A percentile compares a stretch with the other conserved stretches of the same genome.
Conservation (phyloP, 1,140 invertebrate species). For the Neodiprion pinetum region DNA sequence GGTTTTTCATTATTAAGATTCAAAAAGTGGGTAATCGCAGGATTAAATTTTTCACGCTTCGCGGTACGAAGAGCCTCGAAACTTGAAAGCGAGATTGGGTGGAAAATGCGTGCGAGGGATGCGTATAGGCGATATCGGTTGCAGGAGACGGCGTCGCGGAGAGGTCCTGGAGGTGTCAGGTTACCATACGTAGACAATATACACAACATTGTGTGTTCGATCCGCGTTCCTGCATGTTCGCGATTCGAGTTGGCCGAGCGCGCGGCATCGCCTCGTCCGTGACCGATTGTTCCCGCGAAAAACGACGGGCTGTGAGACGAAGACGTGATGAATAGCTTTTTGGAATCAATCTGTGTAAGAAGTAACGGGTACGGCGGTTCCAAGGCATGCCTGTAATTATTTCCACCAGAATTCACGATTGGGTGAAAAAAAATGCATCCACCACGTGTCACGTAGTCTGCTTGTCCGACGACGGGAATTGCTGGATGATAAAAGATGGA, state of each 20-base stretch:
- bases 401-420: background rate
- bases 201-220: background rate
- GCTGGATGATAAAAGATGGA: background rate
- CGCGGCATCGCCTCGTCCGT: background rate
- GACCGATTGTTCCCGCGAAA: background rate
- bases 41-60: too few species aligned
- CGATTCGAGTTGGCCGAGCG: background rate
- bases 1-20: too few species aligned
- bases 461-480: background rate
- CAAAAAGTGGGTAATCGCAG: too few species aligned
- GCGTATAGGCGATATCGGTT: background rate
- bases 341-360: constrained; percentile 2
- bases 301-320: background rate
- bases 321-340: constrained; percentile 4
- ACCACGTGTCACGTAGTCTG: constrained; percentile 1
- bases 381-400: background rate
- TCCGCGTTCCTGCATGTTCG: constrained; percentile 6
- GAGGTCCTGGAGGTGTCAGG: background rate
- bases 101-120: background rate
- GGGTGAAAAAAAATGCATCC: background rate
- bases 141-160: background rate
- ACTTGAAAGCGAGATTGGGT: too few species aligned
- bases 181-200: background rate
- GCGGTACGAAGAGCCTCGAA: too few species aligned
- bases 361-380: background rate